These are phyloP conservation scores for Silurus glanis DNA, from an alignment of 2,113 vertebrate genomes.

Conservation along the genomic window DNA sequence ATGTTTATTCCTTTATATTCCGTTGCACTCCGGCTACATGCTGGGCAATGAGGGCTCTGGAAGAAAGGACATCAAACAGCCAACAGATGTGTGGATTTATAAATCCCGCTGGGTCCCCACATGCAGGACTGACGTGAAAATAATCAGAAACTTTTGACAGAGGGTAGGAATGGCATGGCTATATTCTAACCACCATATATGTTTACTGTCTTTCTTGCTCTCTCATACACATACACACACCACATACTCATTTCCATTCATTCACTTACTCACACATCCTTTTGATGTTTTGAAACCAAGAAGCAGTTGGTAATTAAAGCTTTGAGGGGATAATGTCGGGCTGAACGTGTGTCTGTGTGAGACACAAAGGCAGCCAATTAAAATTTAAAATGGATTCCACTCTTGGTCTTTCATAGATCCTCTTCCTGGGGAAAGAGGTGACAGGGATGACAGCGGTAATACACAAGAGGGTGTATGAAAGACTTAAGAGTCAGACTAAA, in stretches of 20 bases:
- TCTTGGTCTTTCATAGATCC: slow-evolving; percentile 60
- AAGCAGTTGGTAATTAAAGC: slow-evolving; percentile 75
- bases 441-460: slow-evolving; percentile 61
- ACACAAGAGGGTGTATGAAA: slow-evolving; percentile 55
- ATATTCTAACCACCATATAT: slow-evolving; percentile 48
- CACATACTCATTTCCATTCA: slow-evolving; percentile 37
- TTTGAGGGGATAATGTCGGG: slow-evolving; percentile 71
- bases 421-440: slow-evolving; percentile 62
- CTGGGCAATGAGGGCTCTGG: slow-evolving; percentile 44
- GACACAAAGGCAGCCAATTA: slow-evolving; percentile 73
- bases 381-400: slow-evolving; percentile 72
- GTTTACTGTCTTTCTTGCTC: slow-evolving; percentile 50
- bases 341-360: slow-evolving; percentile 69
- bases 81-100: slow-evolving; percentile 46
- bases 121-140: slow-evolving; percentile 40
- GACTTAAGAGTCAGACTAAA: slow-evolving; percentile 61
- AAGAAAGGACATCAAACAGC: slow-evolving; percentile 50
- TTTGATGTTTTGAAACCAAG: slow-evolving; percentile 73
- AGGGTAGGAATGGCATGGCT: slow-evolving; percentile 10
- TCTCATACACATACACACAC: slow-evolving; percentile 26
- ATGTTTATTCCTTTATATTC: slow-evolving; percentile 50
- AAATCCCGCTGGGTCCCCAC: background rate
- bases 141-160: slow-evolving; percentile 47
- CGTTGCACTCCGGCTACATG: slow-evolving; percentile 48
- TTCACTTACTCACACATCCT: slow-evolving; percentile 48